Percentiles rank a stretch among this genome's conserved stretches.
phyloP scores from a whole-genome alignment of 2,113 vertebrate genomes.

The Scalopus aquaticus region DNA sequence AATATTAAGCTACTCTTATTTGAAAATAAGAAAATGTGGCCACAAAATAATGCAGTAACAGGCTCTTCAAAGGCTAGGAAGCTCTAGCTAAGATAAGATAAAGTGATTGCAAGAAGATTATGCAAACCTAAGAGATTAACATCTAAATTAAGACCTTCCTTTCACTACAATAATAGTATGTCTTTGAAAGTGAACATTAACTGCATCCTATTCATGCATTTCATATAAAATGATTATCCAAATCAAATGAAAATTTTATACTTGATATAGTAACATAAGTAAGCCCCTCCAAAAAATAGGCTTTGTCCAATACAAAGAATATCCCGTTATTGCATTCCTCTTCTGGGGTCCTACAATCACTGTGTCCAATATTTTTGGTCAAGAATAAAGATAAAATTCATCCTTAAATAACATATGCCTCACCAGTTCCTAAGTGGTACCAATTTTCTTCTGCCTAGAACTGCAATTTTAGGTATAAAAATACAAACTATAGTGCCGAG shows the following conservation, averaged over 20 bases:
- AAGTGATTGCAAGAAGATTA: conserved; percentile 60
- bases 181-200: conserved; percentile 62
- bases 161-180: conserved; percentile 49
- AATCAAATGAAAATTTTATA: conserved; percentile 61
- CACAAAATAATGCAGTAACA: conserved; percentile 30
- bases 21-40: conserved; percentile 34
- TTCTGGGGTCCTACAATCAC: conserved; percentile 10
- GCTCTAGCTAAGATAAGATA: not conserved
- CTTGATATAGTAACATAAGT: conserved; percentile 40
- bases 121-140: conserved; percentile 62
- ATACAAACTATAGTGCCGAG: not conserved
- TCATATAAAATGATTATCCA: conserved; percentile 48
- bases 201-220: conserved; percentile 47
- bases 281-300: conserved; percentile 46
- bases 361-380: not conserved
- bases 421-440: not conserved
- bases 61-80: conserved; percentile 48
- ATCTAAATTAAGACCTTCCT: conserved; percentile 59
- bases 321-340: conserved; percentile 3
- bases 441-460: conserved; percentile 43
- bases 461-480: conserved; percentile 31
- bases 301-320: not conserved
- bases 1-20: conserved; percentile 36
- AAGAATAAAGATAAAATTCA: conserved; percentile 44
- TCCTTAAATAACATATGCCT: not conserved